A percentile compares a stretch with the other conserved stretches of the same genome.
phyloP scores from a whole-genome alignment of 2,888 invertebrate genomes.

The Eretmocerus hayati region DNA sequence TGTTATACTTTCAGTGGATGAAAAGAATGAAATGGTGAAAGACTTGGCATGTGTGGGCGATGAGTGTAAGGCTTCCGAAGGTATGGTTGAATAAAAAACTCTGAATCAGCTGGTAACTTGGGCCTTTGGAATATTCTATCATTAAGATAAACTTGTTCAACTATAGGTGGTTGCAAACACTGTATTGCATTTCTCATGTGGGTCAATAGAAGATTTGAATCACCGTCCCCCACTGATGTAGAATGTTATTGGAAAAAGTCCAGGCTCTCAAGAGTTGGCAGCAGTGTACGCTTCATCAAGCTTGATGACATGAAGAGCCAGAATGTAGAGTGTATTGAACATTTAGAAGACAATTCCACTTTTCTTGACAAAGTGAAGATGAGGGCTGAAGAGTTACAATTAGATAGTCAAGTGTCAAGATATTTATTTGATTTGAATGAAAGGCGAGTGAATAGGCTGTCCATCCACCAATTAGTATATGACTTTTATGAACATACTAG shows the following conservation, averaged over 20 bases:
- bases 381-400: slow-evolving; percentile 1
- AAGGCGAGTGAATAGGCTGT: neutral
- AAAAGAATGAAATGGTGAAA: no score
- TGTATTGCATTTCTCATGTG: no score
- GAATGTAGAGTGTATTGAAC: neutral
- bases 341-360: neutral
- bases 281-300: slow-evolving; percentile 3
- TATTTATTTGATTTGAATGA: no score
- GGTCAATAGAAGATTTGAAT: slow-evolving; percentile 9
- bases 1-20: neutral
- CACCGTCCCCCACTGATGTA: slow-evolving; percentile 12
- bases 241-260: no score
- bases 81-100: neutral
- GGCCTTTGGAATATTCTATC: no score
- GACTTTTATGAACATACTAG: no score
- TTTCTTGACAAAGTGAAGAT: neutral
- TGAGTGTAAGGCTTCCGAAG: slow-evolving; percentile 10
- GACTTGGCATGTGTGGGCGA: slow-evolving; percentile 4
- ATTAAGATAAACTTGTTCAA: neutral
- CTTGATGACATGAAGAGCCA: slow-evolving; percentile 1
- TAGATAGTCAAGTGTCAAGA: slow-evolving; percentile 7
- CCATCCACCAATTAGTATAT: neutral
- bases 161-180: slow-evolving; percentile 6
- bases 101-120: neutral
- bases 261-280: neutral